Base-by-base conservation (phyloP, 1,140 invertebrate species). In the Galleria mellonella region DNA sequence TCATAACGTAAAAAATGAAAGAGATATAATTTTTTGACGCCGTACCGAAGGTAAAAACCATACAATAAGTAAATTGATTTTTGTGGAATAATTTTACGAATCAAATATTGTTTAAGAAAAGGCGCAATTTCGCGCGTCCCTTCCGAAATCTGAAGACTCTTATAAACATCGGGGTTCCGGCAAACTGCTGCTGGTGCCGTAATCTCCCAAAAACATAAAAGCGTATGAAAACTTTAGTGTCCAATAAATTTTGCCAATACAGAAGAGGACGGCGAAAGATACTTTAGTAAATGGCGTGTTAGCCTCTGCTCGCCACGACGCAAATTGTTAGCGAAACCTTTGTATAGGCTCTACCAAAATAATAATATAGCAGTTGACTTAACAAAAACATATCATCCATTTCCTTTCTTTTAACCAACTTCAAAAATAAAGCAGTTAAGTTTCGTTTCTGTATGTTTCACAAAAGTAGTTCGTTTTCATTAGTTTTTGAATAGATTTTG, bases 181-280 rank as follows among this genome's bases (percentile, higher is more conserved):
- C 55, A 61, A 66, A 52, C 47, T 58, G 64, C 46, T 58, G 62
- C 51, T 61, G 50, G 52, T 56, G 39, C 52, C 55, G 65, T 69
- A 71, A 71, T 71, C 60, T 74, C 56, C 62, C 48, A 44, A 61
- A 74, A 62, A 65, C 67, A 74, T 74, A 69, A 74, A 68, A 69
- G 58, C 49, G 57, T 74, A 66, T 66, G 62, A 69, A 73, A 73
- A 68, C 54, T 74, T 74, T 74, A 74, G 58, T 71, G 56, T 61
- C 59, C 58, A 62, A 68, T 74, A 74, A 74, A 74, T 71, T 74
- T 57, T 66, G 43, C 54, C 64, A 62, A 73, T 68, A 69, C 59
- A 65, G 44, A 53, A 51, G 48, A 52, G 54, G 57, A 67, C 48
- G 47, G 38, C 50, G 38, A 52, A 23, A 23, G 51, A 57, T 59